These are phyloP conservation scores for Mythimna impura DNA, from an alignment of 2,888 invertebrate genomes.

Conservation along the genomic window DNA sequence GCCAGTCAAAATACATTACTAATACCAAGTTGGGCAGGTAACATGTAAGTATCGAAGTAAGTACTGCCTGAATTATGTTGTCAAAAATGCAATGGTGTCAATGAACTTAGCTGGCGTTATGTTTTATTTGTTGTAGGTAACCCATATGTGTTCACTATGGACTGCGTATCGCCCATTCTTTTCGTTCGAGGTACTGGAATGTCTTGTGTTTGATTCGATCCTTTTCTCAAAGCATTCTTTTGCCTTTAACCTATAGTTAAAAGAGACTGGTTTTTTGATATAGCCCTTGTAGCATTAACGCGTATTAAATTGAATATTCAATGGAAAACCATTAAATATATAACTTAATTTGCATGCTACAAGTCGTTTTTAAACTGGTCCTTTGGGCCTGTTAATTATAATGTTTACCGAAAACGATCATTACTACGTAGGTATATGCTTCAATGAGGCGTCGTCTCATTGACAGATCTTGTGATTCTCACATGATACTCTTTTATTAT, in stretches of 20 bases:
- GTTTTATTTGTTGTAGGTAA: constrained; percentile 21
- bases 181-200: constrained; percentile 2
- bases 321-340: too few species aligned
- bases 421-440: too few species aligned
- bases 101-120: constrained; percentile 27
- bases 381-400: not conserved
- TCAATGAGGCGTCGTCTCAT: too few species aligned
- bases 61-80: constrained; percentile 27
- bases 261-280: not conserved
- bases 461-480: too few species aligned
- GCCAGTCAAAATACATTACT: too few species aligned
- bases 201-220: not conserved
- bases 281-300: not conserved
- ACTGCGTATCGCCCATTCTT: constrained; percentile 18
- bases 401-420: too few species aligned
- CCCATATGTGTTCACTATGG: constrained; percentile 25
- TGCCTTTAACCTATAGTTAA: not conserved
- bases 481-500: too few species aligned
- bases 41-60: not conserved
- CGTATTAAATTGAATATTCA: too few species aligned
- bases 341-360: too few species aligned
- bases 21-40: not conserved
- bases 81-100: constrained; percentile 34
- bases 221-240: not conserved
- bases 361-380: not conserved